Base-by-base conservation (phyloP, 2,888 invertebrate genomes). In the Portevinia maculata region DNA sequence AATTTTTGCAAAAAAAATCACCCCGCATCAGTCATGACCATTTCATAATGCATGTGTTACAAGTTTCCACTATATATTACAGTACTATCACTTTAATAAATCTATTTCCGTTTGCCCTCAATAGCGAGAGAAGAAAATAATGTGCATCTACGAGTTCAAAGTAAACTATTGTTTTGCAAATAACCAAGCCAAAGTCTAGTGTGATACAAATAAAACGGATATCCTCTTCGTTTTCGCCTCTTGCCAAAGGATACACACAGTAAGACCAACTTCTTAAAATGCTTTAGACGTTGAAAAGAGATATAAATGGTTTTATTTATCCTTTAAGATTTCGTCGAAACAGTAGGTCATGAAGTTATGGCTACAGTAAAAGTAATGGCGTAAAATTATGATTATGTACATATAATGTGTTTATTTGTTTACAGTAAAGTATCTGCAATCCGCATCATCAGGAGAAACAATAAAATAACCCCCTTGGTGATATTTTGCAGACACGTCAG, bases 221-320 rank as follows among this genome's bases (percentile, higher is more conserved):
- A 46, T 60, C 52, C 67, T 46, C 50, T 75, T 60, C 53, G 59
- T 46, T 52, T 59, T 59, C 52, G 46, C 52, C 44, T 11, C 44
- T 52, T 75, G 75, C 67, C 75, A 67, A 53, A 59, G 67, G 59
- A 67, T 41, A 53, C 30, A 32, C 48, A 39, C 59, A 60, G 41
- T 11, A 60, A 32, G 17, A 52, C 39, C 28, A 34, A 69, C 39
- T 55, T 74, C 37, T 32, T 30, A 6, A 32, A 67, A 34, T 19
- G 13, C 6, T 34, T 13, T 15, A 41, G 28, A 37, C 39, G 9
- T 52, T n/a, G 17, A 28, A 8, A 24, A 46, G 17, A 57, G 15
- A 37, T 39, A 50, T n/a, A 34, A 11, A 30, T 17, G 55, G 30
- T 55, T 37, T 34, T n/a, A 0, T 57, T 32, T 50, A 52, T 46